Base-by-base conservation (phyloP, 2,113 vertebrate species). In the Callaeas wilsoni region DNA sequence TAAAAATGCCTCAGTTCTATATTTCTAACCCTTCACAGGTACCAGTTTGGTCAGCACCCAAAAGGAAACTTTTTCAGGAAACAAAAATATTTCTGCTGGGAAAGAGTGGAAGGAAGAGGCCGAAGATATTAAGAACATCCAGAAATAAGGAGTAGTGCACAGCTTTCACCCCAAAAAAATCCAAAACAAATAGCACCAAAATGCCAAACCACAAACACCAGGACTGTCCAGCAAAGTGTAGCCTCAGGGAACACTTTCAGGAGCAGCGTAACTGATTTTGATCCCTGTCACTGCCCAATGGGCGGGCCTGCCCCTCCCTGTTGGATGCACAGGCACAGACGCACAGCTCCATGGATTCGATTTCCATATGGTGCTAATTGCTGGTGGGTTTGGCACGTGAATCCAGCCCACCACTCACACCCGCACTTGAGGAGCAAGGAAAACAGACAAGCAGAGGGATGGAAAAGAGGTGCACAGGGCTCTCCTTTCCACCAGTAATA, bases 381-480 rank as follows among this genome's bases (percentile, higher is more conserved):
- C 67, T 6, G 3, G 12, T 11, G 4, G 0, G 12, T 25, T 30
- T 33, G 37, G 64, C 5, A 6, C 25, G 0, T 6, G 9, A 59
- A 65, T 33, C 73, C 46, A 49, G 57, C 25, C 6, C 2, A 52
- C 13, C 65, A n/a, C 32, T 69, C 8, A 29, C 1, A 62, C n/a
- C 44, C 12, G 33, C 84, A 65, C 55, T 6, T 0, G 0, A 63
- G 17, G 37, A 19, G 35, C 33, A 64, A 49, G 2, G 7, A 14
- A 76, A 75, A n/a, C 0, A 9, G 39, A 30, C 44, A 27, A 18
- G 9, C 22, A 42, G 53, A 89, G 15, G 4, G 20, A 55, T 35
- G 29, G 68, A 41, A 69, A 68, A 44, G 55, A 49, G 22, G 35
- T 4, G 20, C 30, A 19, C 29, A 33, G 56, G 13, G 30, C 7